phyloP scores from a whole-genome alignment of 2,113 vertebrate species.

The Amphiprion percula region DNA sequence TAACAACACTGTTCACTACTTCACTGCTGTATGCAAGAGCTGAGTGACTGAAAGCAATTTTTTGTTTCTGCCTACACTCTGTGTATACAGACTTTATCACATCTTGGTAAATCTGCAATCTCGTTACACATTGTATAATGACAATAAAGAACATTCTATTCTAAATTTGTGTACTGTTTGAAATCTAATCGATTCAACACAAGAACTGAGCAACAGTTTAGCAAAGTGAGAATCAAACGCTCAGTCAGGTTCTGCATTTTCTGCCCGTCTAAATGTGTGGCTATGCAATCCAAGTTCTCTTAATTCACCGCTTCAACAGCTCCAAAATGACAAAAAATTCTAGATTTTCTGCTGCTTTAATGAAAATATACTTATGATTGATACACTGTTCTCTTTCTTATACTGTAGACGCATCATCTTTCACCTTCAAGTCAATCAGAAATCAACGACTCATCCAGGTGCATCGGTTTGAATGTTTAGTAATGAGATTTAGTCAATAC shows the following conservation, averaged over 20 bases:
- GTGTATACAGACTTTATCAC: not conserved
- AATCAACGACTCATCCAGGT: conserved; percentile 47
- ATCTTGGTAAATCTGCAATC: no score
- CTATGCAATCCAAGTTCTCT: conserved; percentile 9
- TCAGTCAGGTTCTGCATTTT: not conserved
- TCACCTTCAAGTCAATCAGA: conserved; percentile 54
- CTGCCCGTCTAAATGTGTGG: not conserved
- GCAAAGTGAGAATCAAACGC: not conserved
- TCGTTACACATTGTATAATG: no score
- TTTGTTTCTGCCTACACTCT: not conserved
- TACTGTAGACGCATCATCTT: conserved; percentile 10
- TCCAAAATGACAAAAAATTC: conserved; percentile 11
- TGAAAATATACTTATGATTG: conserved; percentile 37
- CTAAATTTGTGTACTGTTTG: no score
- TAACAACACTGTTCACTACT: not conserved
- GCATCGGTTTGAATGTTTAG: conserved; percentile 10
- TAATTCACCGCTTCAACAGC: conserved; percentile 9
- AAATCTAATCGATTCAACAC: not conserved
- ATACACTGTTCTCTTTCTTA: conserved; percentile 3
- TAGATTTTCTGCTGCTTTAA: conserved; percentile 57
- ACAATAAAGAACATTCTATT: no score
- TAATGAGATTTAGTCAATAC: conserved; percentile 40
- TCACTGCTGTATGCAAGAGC: not conserved
- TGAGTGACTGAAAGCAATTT: not conserved
- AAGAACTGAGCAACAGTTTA: not conserved